These are phyloP conservation scores for Rhamphomyia laevipes DNA, from an alignment of 2,888 invertebrate genomes.

Conservation along the genomic window DNA sequence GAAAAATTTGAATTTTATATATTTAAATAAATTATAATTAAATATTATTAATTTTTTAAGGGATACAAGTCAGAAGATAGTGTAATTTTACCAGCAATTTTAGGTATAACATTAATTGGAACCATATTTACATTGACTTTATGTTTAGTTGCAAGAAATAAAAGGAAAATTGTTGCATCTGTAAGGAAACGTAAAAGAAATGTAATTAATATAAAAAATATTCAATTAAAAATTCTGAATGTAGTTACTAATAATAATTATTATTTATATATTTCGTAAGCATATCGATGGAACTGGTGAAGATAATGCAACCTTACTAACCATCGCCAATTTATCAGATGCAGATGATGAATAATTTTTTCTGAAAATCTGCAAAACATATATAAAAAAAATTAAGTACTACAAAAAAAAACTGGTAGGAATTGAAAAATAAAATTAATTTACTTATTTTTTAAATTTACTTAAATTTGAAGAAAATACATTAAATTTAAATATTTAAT, in stretches of 20 bases:
- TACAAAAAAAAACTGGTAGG: too few species aligned
- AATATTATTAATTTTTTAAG: too few species aligned
- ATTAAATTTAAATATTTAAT: too few species aligned
- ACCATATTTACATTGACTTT: slow-evolving; percentile 41
- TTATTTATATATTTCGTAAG: slow-evolving; percentile 16
- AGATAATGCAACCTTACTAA: slow-evolving; percentile 32
- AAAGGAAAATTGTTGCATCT: slow-evolving; percentile 31
- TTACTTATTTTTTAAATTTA: too few species aligned
- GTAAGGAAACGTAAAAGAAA: slow-evolving; percentile 34
- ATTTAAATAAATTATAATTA: too few species aligned
- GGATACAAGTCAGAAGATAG: slow-evolving; percentile 49
- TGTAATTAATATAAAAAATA: slow-evolving; percentile 23
- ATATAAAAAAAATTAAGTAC: too few species aligned
- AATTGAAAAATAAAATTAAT: too few species aligned
- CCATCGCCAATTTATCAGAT: slow-evolving; percentile 31
- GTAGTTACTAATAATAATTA: too few species aligned
- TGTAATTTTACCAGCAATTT: slow-evolving; percentile 42
- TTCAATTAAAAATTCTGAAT: not conserved
- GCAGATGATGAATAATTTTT: slow-evolving; percentile 19
- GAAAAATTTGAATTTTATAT: too few species aligned
- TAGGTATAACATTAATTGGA: slow-evolving; percentile 40
- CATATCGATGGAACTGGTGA: slow-evolving; percentile 32
- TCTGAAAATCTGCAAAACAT: too few species aligned
- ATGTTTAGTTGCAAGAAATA: slow-evolving; percentile 42
- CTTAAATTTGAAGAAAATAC: too few species aligned